Evolutionary conservation across 2,797 vertebrate genomes (phyloP).

Genomic region (Hemibagrus guttatus): DNA sequence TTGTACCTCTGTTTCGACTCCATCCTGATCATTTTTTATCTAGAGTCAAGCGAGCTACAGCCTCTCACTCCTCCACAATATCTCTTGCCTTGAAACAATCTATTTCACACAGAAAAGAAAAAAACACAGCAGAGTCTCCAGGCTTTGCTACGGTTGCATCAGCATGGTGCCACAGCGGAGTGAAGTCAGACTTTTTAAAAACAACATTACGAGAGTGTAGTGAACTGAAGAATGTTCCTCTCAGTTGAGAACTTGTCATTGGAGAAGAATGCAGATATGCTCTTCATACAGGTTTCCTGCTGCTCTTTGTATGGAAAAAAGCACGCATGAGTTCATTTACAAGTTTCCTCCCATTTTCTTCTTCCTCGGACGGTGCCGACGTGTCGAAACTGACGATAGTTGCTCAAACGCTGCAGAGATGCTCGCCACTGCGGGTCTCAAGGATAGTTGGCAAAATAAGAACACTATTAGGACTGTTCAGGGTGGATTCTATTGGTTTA

Average conservation of each 20-base stretch:
- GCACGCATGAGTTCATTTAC: not conserved
- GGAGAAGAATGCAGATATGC: not conserved
- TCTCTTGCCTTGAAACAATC: constrained; percentile 8
- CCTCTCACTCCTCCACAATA: not conserved
- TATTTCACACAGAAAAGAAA: constrained; percentile 3
- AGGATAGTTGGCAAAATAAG: not conserved
- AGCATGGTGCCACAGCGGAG: constrained; percentile 10
- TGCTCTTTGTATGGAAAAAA: not conserved
- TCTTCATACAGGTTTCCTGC: constrained; percentile 1
- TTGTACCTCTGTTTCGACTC: not conserved
- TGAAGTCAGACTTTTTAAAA: constrained; percentile 26
- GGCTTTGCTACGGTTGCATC: constrained; percentile 12
- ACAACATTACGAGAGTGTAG: not conserved
- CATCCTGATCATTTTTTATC: constrained; percentile 28
- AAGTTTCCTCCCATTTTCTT: not conserved
- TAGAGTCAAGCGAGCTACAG: not conserved
- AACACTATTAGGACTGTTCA: not conserved
- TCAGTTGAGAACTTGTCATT: constrained; percentile 7
- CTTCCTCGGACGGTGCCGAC: not conserved
- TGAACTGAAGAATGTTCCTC: constrained; percentile 24
- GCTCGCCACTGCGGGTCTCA: not conserved
- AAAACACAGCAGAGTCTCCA: not conserved
- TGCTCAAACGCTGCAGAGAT: not conserved
- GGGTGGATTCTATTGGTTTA: not conserved
- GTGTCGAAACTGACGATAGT: not conserved